phyloP scores from a whole-genome alignment of 2,113 vertebrate species.

The Chunga burmeisteri region DNA sequence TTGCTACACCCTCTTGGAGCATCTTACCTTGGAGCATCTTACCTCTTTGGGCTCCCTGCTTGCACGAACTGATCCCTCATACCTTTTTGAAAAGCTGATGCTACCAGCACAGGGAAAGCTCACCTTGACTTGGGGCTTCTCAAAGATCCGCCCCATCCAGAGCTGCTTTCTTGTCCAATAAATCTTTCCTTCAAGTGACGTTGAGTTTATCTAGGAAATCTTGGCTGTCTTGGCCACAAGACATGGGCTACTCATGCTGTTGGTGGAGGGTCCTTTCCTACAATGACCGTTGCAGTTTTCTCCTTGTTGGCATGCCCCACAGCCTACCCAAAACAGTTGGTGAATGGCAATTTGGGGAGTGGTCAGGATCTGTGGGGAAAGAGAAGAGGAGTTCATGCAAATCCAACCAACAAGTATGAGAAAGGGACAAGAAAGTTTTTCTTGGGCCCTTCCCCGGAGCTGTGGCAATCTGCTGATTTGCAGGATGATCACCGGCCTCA shows the following conservation, averaged over 20 bases:
- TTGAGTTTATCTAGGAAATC: neutral
- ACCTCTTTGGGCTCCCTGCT: neutral
- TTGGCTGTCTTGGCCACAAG: neutral
- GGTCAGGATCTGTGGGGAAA: neutral
- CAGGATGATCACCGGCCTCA: neutral
- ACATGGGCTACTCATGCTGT: neutral
- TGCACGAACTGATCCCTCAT: neutral
- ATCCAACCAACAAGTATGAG: neutral
- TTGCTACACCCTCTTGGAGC: neutral
- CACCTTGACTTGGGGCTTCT: neutral
- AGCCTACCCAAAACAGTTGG: neutral
- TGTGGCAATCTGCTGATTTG: fast-evolving
- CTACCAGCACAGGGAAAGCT: neutral
- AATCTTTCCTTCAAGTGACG: neutral
- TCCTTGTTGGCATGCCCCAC: neutral
- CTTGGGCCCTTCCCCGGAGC: fast-evolving
- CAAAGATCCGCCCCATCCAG: neutral
- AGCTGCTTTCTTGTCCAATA: neutral
- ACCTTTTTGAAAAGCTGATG: neutral
- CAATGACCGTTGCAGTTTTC: neutral
- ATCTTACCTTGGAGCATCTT: neutral
- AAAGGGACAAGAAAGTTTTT: neutral
- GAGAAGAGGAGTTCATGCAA: neutral
- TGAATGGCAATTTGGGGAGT: neutral
- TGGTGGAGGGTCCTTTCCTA: neutral